Base-by-base conservation (phyloP, 2,888 invertebrate species). In the Patella depressa region DNA sequence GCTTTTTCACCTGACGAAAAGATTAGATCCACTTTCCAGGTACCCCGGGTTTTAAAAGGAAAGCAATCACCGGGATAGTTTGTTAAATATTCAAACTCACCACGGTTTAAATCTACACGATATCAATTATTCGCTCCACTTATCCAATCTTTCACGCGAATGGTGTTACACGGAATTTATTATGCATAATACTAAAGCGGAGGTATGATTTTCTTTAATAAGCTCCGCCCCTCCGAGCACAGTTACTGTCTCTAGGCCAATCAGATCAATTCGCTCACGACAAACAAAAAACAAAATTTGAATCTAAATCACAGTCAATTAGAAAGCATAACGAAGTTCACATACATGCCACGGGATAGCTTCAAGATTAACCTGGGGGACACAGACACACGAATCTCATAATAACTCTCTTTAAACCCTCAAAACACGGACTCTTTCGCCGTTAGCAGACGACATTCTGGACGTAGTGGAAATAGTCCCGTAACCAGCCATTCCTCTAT, bases 291-390 rank as follows among this genome's bases (percentile, higher is more conserved):
- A 84, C 81, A 84, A 86, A 85, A 85, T 87, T 86, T 87, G 86
- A 88, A 87, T 87, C 83, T 82, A 85, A 88, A 85, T 88, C 87
- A 82, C 84, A 83, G 85, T 84, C 85, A 87, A 88, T 88, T 88
- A 88, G 83, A 80, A 77, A 81, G 83, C 85, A 85, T 86, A 85
- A 85, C 84, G 79, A 83, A 83, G 84, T 84, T 84, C 82, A 81
- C 84, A 85, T 88, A 86, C 87, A 85, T 84, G 86, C 85, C 76
- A 73, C 57, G 73, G 76, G 76, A 72, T 59, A 73, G 76, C 34
- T 76, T 72, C 29, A 71, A 29, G 54, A 24, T 53, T 71, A 45
- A 55, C 75, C 75, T 53, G 55, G 70, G 75, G 74, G 73, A 24
- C 65, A 53, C 53, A 73, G 76, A 65, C 65, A 53, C 19, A 65